Percentiles rank a stretch among this genome's conserved stretches.
Evolutionary conservation across 2,113 vertebrate genomes (phyloP).

Genomic region (Melanostigma gelatinosum): DNA sequence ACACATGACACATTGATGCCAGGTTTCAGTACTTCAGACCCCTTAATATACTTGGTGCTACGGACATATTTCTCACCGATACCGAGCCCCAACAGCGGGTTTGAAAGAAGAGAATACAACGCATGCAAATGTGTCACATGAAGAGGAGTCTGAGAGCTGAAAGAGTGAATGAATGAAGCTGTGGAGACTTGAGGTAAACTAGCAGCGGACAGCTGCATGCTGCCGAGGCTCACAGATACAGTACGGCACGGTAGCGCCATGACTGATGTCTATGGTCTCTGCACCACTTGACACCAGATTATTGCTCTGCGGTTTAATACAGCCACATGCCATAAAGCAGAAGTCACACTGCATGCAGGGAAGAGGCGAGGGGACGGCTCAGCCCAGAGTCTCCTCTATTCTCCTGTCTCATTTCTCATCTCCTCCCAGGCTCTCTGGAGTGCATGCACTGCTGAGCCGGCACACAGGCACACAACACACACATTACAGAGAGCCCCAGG

Average conservation of each 20-base stretch:
- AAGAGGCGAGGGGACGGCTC: constrained; percentile 42
- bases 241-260: constrained; percentile 48
- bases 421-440: constrained; percentile 46
- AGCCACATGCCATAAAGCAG: constrained; percentile 80
- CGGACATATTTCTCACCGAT: not conserved
- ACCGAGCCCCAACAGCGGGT: not conserved
- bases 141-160: constrained; percentile 25
- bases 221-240: constrained; percentile 42
- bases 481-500: constrained; percentile 38
- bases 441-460: constrained; percentile 56
- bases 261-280: constrained; percentile 76
- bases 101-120: not conserved
- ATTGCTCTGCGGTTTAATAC: constrained; percentile 77
- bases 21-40: not conserved
- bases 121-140: constrained; percentile 19
- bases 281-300: constrained; percentile 80
- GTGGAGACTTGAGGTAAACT: constrained; percentile 36
- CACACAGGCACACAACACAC: constrained; percentile 45
- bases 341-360: constrained; percentile 64
- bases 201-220: constrained; percentile 52
- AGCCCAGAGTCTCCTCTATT: constrained; percentile 49
- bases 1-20: not conserved
- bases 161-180: constrained; percentile 35
- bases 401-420: constrained; percentile 60
- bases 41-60: too few relatives aligned